Base-by-base conservation (phyloP, 2,888 invertebrate genomes). In the Arge pagana region DNA sequence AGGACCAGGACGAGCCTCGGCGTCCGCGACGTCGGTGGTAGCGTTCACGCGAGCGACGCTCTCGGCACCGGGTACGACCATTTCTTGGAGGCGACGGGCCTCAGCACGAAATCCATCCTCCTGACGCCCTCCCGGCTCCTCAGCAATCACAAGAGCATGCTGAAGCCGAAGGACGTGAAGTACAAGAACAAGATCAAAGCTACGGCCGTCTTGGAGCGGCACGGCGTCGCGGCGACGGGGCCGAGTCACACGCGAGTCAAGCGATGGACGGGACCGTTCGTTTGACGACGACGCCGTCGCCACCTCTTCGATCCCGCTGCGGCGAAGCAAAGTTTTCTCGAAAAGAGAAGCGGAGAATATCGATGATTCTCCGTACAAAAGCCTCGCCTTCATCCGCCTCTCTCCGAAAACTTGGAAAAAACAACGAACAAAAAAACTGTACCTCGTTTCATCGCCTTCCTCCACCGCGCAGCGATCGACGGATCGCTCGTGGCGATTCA, bases 101-200 rank as follows among this genome's bases (percentile, higher is more conserved):
- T 90, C 55, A 89, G 89, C 76, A 88, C 88, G 58, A 90, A 90
- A 77, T 88, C 89, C 36, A 86, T 90, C 65, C 80, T 86, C 63
- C 54, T 75, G 18, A 85, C 86, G 7, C 84, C 85, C 1, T 82
- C 83, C 35, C 76, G 88, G 60, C 80, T 88, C 50, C 81, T 88
- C 43, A 88, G 85, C 70, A 89, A 88, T 71, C 89, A 89, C 68
- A 87, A 88, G 67, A 86, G 82, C 65, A 86, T 89, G 70, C 74
- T 89, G 52, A 89, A 89, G 67, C 89, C 89, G 53, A 89, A 85
- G 74, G 89, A 90, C 70, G 83, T 90, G 35, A 90, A 89, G 69
- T 84, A 88, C 78, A 81, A 88, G 64, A 86, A 84, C 48, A 86
- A 83, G 68, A 85, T 85, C 59, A 81, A 82, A 62, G 81, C 84